A percentile compares a stretch with the other conserved stretches of the same genome.
These are phyloP conservation scores for Actinostola sp. DNA, from an alignment of 92 coral and sea anemone genomes.

Conservation along the genomic window DNA sequence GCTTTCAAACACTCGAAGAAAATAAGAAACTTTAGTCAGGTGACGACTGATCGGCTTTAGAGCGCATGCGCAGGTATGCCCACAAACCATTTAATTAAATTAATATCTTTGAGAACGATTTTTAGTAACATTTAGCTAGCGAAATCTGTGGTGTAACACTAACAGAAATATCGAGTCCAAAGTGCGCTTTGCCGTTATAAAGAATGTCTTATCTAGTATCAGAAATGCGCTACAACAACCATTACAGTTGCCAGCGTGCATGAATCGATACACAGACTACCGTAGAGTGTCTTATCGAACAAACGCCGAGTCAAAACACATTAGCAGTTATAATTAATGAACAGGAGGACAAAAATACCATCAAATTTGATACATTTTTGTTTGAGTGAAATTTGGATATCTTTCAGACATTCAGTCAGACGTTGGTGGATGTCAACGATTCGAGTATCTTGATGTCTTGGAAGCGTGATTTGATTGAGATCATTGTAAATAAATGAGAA, in stretches of 20 bases:
- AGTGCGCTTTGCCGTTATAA: too few relatives aligned
- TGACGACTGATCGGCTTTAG: too few relatives aligned
- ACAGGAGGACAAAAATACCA: neutral
- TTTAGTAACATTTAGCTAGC: too few relatives aligned
- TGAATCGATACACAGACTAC: neutral
- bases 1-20: too few relatives aligned
- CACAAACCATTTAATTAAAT: too few relatives aligned
- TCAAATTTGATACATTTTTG: slow-evolving; percentile 5
- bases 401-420: slow-evolving; percentile 11
- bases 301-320: slow-evolving; percentile 6
- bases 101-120: too few relatives aligned
- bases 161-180: too few relatives aligned
- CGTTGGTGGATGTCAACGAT: neutral
- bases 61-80: too few relatives aligned
- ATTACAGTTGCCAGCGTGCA: neutral
- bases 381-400: neutral
- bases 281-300: neutral
- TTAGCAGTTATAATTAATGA: slow-evolving; percentile 6
- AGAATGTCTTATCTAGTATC: too few relatives aligned
- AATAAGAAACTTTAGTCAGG: too few relatives aligned
- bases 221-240: too few relatives aligned
- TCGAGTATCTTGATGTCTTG: neutral
- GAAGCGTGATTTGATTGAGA: neutral
- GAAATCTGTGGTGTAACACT: too few relatives aligned
- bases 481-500: neutral